Base-by-base conservation (phyloP, 2,797 vertebrate genomes). In the Nyctalus aviator region DNA sequence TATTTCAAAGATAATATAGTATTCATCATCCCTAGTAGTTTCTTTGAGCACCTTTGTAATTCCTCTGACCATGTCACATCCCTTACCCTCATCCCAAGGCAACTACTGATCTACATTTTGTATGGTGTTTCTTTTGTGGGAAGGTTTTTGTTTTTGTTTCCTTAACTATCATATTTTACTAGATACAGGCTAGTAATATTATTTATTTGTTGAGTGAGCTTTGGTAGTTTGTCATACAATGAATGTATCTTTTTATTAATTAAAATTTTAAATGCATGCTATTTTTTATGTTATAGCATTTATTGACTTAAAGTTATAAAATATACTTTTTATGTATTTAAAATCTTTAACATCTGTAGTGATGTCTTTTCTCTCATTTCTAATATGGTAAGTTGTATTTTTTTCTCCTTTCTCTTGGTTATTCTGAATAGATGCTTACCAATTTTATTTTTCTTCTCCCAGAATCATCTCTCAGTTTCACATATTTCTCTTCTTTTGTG, bases 21-120 rank as follows among this genome's bases (percentile, higher is more conserved):
- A 27, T 85, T 89, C 25, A 64, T 89, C 17, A 8, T 89, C n/a
- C 48, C n/a, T 23, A 66, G 53, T 41, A 90, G 20, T 76, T 94
- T 85, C 35, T 69, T 41, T 62, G 35, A 50, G 15, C n/a, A 89
- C 8, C n/a, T 86, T 94, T 64, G 25, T n/a, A 92, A 89, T 92
- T 20, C 8, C 25, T 66, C 50, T 35, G 46, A 25, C 32, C 37
- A 20, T 27, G 53, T 94, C 27, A 75, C 5, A n/a, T 81, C 18
- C 7, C 20, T 81, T 79, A 62, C n/a, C 15, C 21, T 21, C 14
- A 23, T 81, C 20, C 32, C 6, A 50, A 69, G 64, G 62, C 84
- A 91, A 13, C 35, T 23, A 30, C 50, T 84, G 32, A 59, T 91
- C 35, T 84, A 41, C 50, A 86, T 37, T 55, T 35, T 93, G 66